A percentile compares a stretch with the other conserved stretches of the same genome.
Evolutionary conservation across 2,797 vertebrate species (phyloP).

Genomic region (Denticeps clupeoides): DNA sequence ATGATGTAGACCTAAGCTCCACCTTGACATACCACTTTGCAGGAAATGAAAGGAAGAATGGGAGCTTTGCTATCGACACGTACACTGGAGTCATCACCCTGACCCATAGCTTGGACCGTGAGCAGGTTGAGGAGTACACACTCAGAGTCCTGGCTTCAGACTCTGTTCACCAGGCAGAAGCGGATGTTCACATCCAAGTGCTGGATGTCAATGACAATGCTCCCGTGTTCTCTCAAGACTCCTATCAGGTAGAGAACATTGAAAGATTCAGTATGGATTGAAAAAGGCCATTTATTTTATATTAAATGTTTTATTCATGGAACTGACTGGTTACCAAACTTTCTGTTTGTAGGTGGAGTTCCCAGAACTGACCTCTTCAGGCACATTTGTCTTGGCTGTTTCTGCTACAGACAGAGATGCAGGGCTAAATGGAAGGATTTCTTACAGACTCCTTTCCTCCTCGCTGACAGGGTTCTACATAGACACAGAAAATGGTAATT

Average conservation of each 20-base stretch:
- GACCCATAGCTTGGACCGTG: constrained; percentile 67
- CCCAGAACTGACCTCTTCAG: constrained; percentile 54
- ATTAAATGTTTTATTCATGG: no score
- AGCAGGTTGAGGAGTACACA: constrained; percentile 56
- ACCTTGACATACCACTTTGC: constrained; percentile 70
- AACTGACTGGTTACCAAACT: no score
- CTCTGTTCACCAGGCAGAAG: constrained; percentile 64
- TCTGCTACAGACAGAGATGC: constrained; percentile 68
- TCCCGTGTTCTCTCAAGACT: constrained; percentile 71
- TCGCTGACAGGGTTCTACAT: constrained; percentile 64
- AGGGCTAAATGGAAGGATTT: constrained; percentile 59
- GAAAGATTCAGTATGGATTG: background rate
- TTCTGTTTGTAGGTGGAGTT: constrained; percentile 62
- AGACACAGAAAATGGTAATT: constrained; percentile 68
- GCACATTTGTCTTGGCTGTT: constrained; percentile 58
- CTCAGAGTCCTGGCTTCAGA: constrained; percentile 70
- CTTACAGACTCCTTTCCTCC: constrained; percentile 73
- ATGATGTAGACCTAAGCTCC: constrained; percentile 72
- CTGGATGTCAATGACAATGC: constrained; percentile 83
- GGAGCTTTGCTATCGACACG: constrained; percentile 67
- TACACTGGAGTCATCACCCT: constrained; percentile 67
- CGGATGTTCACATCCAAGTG: constrained; percentile 59
- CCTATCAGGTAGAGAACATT: constrained; percentile 70
- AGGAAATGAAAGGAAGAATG: constrained; percentile 45
- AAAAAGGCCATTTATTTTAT: no score